phyloP scores from a whole-genome alignment of 2,888 invertebrate genomes.

The Dinocampus coccinellae region DNA sequence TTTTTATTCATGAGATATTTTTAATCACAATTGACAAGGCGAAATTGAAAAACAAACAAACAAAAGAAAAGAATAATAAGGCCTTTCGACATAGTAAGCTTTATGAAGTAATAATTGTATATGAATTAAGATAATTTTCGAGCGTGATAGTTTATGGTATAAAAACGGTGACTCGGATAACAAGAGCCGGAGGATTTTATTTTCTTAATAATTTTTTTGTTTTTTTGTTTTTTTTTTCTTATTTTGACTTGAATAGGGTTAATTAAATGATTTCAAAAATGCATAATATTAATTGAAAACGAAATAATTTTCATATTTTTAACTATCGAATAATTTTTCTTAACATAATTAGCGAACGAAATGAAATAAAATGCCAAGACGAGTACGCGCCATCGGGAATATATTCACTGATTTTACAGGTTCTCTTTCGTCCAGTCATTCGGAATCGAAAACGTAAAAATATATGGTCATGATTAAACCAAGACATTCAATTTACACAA shows the following conservation, averaged over 20 bases:
- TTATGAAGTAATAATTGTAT: slow-evolving; percentile 20
- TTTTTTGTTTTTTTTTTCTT: not conserved
- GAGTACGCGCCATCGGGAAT: slow-evolving; percentile 34
- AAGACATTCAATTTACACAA: slow-evolving; percentile 13
- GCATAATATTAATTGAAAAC: not conserved
- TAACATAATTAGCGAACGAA: not conserved
- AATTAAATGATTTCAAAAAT: not conserved
- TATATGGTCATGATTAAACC: slow-evolving; percentile 41
- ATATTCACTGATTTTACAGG: slow-evolving; percentile 44
- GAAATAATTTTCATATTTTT: not conserved
- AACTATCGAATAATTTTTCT: not conserved
- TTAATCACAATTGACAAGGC: slow-evolving; percentile 7
- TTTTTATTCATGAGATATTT: slow-evolving; percentile 1
- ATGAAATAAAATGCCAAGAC: not conserved
- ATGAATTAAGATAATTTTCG: not conserved
- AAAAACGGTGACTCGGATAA: slow-evolving; percentile 17
- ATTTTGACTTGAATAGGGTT: not conserved
- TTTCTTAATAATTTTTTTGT: not conserved
- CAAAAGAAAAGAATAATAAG: not conserved
- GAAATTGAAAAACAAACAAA: not conserved
- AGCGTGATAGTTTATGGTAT: slow-evolving; percentile 20
- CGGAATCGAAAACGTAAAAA: slow-evolving; percentile 47
- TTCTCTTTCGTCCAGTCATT: slow-evolving; percentile 59
- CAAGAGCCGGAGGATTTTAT: slow-evolving; percentile 5
- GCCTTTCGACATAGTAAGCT: slow-evolving; percentile 23